Base-by-base conservation (phyloP, 2,888 invertebrate genomes). In the Cephalotes varians region DNA sequence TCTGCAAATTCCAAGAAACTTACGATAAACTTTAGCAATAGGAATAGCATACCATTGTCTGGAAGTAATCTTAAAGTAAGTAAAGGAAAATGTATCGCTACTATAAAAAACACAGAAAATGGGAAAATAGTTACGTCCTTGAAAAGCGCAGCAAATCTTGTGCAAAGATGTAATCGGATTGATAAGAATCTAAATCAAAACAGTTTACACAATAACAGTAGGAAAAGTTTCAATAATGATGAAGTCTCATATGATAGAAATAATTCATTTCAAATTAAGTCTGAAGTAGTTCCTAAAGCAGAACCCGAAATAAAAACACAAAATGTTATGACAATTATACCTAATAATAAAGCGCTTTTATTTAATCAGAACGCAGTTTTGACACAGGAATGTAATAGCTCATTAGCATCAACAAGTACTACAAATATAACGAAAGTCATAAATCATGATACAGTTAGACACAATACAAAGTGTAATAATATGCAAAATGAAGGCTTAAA, bases 301-400 rank as follows among this genome's bases (percentile, higher is more conserved):
- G 21, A 7, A n/a, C 28, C 51, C 1, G 40, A 56, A 74, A 51
- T 10, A 0, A 71, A 69, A 10, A 9, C 21, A 5, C 62, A 44
- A 60, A 83, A 88, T 85, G 47, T 86, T 56, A 85, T 84, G 83
- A 73, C 80, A 60, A 47, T 83, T 44, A n/a, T 86, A 37, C 81
- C 73, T n/a, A 79, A 84, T 64, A 71, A 67, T 10, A 47, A 25
- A 71, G 21, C 9, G 15, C 1, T 56, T 47, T 58, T 6, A 25
- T 40, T 62, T 56, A 31, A 64, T 54, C 62, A 64, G 28, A 60
- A 60, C 21, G 15, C 25, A 49, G 5, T 25, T 28, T 18, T 12
- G 3, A 1, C 2, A 0, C 12, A n/a, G 6, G 28, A n/a, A 4
- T 10, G 15, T 9, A 21, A 54, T 12, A 28, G 0, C 25, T 6